Evolutionary conservation across 2,797 vertebrate genomes (phyloP), one percentile per base, ranked within the genome.

Genomic region (Denticeps clupeoides): DNA sequence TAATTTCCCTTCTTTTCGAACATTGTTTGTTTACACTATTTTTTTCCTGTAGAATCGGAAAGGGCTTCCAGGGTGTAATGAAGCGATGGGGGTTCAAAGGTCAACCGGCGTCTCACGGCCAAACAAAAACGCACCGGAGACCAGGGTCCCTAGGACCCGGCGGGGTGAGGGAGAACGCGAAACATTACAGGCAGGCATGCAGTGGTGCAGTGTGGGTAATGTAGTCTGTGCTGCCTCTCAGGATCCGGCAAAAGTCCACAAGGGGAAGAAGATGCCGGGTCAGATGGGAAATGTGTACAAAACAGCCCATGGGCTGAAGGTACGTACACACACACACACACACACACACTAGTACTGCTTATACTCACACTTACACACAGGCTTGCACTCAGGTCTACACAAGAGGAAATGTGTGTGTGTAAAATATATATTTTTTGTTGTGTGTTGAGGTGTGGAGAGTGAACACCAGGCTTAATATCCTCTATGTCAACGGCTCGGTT

Each of bases 21-120:
- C n/a, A n/a, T n/a, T n/a, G n/a, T n/a, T 11, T 23, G 25, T 1
- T 13, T 10, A 12, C 13, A 2, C 16, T 40, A n/a, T 4, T 53
- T 9, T 16, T 37, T 13, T 22, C 2, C 75, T 75, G 15, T 60
- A 97, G 94, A 45, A 91, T 98, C 51, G 93, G 95, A 46, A 98
- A 99, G 73, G 95, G 95, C 43, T 99, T 99, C 72, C 95, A 99
- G 74, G 95, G 95, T 11, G 95, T 99, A 16, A 82, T 99, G 92
- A 99, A 96, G 69, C 82, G 90, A 63, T 97, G 86, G 82, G 93
- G 93, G 13, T 98, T 91, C 77, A 88, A 86, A 77, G 95, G 95
- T 40, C 95, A 99, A 51, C 93, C 92, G 13, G 95, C 94, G 0
- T 77, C 58, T 38, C 94, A 98, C 0, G 94, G 94, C 24, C 91